A percentile compares a stretch with the other conserved stretches of the same genome.
Conservation (phyloP, 2,797 vertebrate genomes). For the Loris lydekkerianus region DNA sequence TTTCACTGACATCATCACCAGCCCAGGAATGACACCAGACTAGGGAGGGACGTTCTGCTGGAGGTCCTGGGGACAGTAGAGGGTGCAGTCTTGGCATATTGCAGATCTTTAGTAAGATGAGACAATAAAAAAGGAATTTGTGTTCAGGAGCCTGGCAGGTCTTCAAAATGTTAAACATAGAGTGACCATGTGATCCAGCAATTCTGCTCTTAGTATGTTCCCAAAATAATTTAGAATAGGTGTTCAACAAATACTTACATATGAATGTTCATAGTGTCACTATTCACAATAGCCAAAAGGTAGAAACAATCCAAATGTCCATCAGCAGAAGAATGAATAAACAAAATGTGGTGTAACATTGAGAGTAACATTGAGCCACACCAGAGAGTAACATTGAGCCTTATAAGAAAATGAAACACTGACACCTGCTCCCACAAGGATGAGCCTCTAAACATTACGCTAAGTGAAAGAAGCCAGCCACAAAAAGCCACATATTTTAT, state of each 20-base stretch:
- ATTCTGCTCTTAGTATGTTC: background rate
- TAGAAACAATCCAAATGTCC: background rate
- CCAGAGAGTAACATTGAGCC: background rate
- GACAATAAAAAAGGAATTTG: background rate
- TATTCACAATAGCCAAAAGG: background rate
- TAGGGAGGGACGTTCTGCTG: background rate
- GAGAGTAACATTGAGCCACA: too few relatives aligned
- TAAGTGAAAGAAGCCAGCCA: background rate
- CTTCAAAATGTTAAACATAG: background rate
- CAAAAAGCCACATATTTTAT: background rate
- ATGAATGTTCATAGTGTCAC: background rate
- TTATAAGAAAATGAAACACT: background rate
- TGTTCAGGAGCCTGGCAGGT: slow-evolving; percentile 2
- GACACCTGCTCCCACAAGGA: background rate
- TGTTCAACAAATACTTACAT: background rate
- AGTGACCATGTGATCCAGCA: background rate
- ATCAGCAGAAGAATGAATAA: background rate
- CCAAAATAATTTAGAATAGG: background rate
- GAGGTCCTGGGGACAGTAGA: background rate
- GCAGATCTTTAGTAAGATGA: background rate
- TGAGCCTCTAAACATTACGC: background rate
- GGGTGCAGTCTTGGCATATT: background rate
- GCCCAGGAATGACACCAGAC: background rate
- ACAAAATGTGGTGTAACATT: background rate
- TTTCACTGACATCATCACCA: background rate